Conservation (phyloP, 2,113 vertebrate genomes). For the Elephas maximus region DNA sequence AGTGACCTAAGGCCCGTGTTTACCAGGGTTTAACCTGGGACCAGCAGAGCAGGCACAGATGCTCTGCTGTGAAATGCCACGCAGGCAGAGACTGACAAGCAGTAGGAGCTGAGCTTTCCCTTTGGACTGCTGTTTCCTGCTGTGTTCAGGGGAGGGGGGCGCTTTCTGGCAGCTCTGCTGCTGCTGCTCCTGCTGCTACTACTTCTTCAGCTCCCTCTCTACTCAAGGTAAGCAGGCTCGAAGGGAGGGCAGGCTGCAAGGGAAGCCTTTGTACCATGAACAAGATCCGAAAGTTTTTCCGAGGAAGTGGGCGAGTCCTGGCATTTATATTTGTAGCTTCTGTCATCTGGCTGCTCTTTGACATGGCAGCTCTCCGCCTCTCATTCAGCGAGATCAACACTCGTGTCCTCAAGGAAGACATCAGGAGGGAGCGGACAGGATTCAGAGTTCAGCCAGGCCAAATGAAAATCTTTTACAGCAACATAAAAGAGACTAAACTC, state of each 20-base stretch:
- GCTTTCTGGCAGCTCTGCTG: constrained; percentile 12
- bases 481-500: neutral
- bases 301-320: constrained; percentile 94
- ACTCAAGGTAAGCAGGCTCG: constrained; percentile 76
- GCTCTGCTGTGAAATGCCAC: constrained; percentile 84
- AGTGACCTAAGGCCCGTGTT: constrained; percentile 39
- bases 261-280: constrained; percentile 82
- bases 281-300: constrained; percentile 92
- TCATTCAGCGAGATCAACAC: constrained; percentile 92
- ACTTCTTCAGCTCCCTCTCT: constrained; percentile 1
- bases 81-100: constrained; percentile 86
- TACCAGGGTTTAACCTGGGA: constrained; percentile 53
- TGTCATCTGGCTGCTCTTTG: constrained; percentile 95
- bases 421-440: constrained; percentile 82
- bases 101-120: constrained; percentile 64
- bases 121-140: constrained; percentile 76
- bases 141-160: constrained; percentile 53
- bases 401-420: constrained; percentile 86
- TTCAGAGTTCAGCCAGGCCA: constrained; percentile 67
- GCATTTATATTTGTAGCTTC: constrained; percentile 95
- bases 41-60: constrained; percentile 67
- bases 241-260: constrained; percentile 60
- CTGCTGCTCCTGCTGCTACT: neutral
- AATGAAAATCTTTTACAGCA: constrained; percentile 24
- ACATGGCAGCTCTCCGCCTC: constrained; percentile 95